Conservation (phyloP, 2,888 invertebrate species). For the Spatulosminthurus flaviceps region DNA sequence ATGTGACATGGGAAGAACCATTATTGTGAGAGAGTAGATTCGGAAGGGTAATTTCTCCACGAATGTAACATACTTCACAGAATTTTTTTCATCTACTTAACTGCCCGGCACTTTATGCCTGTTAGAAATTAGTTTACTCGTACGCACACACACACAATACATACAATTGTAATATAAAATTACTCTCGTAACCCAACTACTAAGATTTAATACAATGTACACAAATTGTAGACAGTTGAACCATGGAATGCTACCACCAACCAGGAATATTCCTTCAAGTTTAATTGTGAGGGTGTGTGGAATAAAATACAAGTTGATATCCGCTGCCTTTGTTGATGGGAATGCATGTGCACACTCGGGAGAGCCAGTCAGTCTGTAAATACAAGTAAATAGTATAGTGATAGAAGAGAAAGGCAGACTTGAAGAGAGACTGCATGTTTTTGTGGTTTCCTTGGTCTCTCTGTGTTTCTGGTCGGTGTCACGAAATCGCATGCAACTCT, state of each 20-base stretch:
- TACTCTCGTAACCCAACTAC: too few species aligned
- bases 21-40: background rate
- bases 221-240: background rate
- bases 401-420: background rate
- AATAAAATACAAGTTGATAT: slow-evolving; percentile 27
- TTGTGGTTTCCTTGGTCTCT: background rate
- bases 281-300: slow-evolving; percentile 10
- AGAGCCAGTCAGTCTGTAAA: too few species aligned
- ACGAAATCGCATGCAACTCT: slow-evolving; percentile 38
- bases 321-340: slow-evolving; percentile 12
- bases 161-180: too few species aligned
- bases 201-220: too few species aligned
- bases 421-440: slow-evolving; percentile 16
- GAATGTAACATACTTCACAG: background rate
- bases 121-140: too few species aligned
- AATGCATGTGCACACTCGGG: too few species aligned
- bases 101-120: too few species aligned
- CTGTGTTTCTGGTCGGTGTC: slow-evolving; percentile 29
- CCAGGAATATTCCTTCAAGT: background rate
- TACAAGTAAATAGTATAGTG: too few species aligned
- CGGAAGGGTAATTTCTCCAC: background rate
- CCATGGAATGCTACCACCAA: background rate
- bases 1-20: background rate
- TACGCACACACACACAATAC: too few species aligned
- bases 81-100: too few species aligned